Base-by-base conservation (phyloP, 92 coral and sea anemone genomes). In the Epizoanthus stellaris region DNA sequence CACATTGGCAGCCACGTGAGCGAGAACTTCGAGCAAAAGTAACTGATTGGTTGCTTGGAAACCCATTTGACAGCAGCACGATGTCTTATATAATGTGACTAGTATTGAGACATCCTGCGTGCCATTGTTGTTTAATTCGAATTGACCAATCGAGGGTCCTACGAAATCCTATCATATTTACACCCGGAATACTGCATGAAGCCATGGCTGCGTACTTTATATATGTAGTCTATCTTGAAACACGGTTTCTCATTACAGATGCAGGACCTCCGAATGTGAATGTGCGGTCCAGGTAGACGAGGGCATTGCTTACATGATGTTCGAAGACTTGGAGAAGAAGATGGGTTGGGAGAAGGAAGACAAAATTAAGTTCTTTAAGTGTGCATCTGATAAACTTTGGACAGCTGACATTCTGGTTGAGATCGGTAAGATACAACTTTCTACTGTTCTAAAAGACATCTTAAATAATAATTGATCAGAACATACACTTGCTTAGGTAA, bases 261-360 rank as follows among this genome's bases (percentile, higher is more conserved):
- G 99, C 58, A 94, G 84, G 82, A 96, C 98, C 4, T 89, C 92
- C 0, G 99, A 96, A 83, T 96, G 99, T 65, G 87, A 89, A 47
- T 96, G 99, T n/a, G 94, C 95, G 8, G 95, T 93, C 58, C 87
- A 76, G 39, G 95, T 95, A 5, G 99, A 96, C 81, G 99, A 96
- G 59, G 99, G 99, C 2, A 85, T 96, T 21, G 99, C 99, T 56
- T 96, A 91, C 91, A 94, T 96, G 58, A 83, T 94, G 82, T 96
- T 96, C 73, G 95, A 97, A 61, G 95, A 95, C 40, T 61, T 96
- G 81, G 93, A 92, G 67, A 89, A 95, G 75, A 94, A 92, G 87
- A 87, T 96, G 88, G 91, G 89, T 53, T 96, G 98, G 99, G 90
- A 85, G 67, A 93, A 89, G 49, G 94, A 89, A 77, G 94, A 88